Evolutionary conservation across 1,140 invertebrate species (phyloP).

Genomic region (Propsilocerus akamusi): DNA sequence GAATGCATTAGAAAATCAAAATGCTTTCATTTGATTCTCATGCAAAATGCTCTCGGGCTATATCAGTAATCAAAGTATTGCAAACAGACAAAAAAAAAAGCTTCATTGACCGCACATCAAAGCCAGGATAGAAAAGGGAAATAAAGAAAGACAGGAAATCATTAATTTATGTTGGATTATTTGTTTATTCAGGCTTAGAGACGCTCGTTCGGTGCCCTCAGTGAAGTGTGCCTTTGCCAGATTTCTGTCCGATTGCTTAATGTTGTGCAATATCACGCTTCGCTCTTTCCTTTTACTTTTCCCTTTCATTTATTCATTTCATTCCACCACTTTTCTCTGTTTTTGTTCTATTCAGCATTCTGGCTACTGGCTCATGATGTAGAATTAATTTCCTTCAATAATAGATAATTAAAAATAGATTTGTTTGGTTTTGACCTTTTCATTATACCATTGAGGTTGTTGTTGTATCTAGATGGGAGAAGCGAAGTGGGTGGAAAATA

Average conservation of each 20-base stretch:
- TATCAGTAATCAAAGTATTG: too few relatives aligned
- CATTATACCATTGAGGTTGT: background rate
- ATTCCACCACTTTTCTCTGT: background rate
- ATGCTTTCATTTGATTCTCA: too few relatives aligned
- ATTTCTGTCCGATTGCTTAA: background rate
- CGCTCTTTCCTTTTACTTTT: background rate
- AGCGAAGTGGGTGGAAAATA: background rate
- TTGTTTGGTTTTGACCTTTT: background rate
- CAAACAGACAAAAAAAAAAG: too few relatives aligned
- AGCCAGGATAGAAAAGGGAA: background rate
- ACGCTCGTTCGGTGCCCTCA: too few relatives aligned
- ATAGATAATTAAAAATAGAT: constrained; percentile 4
- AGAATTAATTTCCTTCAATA: constrained; percentile 4
- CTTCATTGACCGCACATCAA: too few relatives aligned
- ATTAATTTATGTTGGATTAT: constrained; percentile 4
- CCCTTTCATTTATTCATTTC: background rate
- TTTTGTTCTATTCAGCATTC: background rate
- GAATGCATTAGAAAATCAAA: too few relatives aligned
- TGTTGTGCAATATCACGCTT: background rate
- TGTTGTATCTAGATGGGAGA: background rate
- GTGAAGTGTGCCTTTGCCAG: background rate
- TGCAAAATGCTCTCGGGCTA: too few relatives aligned
- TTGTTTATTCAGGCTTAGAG: background rate
- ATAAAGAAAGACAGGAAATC: background rate
- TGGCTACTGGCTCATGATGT: too few relatives aligned